Evolutionary conservation across 1,140 invertebrate genomes (phyloP).

Genomic region (Diabrotica virgifera): DNA sequence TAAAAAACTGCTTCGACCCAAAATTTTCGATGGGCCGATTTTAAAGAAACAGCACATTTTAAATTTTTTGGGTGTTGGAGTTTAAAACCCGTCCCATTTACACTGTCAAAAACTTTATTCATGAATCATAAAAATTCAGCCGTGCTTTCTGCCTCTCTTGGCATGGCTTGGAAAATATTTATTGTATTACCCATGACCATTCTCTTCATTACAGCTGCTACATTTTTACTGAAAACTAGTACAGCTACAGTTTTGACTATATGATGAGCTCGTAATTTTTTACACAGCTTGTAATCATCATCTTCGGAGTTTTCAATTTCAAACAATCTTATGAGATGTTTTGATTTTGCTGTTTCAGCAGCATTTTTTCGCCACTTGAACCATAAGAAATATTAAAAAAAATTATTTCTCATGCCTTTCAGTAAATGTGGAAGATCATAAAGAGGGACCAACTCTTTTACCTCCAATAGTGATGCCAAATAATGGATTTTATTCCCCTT

Average conservation of each 20-base stretch:
- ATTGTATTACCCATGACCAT: background rate
- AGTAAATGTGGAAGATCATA: constrained; percentile 12
- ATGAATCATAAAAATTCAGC: constrained; percentile 13
- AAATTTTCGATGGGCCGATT: constrained; percentile 6
- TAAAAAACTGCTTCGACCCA: constrained; percentile 1
- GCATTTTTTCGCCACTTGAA: background rate
- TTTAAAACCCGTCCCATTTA: background rate
- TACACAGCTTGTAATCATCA: constrained; percentile 16
- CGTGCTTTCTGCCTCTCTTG: constrained; percentile 9
- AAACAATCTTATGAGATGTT: constrained; percentile 10
- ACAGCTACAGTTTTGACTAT: constrained; percentile 5
- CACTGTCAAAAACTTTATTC: constrained; percentile 17
- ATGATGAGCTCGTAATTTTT: constrained; percentile 12
- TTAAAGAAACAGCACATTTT: constrained; percentile 12
- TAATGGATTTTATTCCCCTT: constrained; percentile 8
- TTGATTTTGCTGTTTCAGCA: constrained; percentile 5
- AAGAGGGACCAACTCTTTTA: constrained; percentile 12
- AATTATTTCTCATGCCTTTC: constrained; percentile 19
- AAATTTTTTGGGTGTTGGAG: background rate
- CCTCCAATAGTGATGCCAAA: constrained; percentile 11
- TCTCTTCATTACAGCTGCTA: constrained; percentile 18
- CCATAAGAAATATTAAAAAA: background rate
- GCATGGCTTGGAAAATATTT: background rate
- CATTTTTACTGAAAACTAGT: constrained; percentile 21
- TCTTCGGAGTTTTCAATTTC: constrained; percentile 10